Conservation (phyloP, 1,140 invertebrate species). For the Drosophila eugracilis region DNA sequence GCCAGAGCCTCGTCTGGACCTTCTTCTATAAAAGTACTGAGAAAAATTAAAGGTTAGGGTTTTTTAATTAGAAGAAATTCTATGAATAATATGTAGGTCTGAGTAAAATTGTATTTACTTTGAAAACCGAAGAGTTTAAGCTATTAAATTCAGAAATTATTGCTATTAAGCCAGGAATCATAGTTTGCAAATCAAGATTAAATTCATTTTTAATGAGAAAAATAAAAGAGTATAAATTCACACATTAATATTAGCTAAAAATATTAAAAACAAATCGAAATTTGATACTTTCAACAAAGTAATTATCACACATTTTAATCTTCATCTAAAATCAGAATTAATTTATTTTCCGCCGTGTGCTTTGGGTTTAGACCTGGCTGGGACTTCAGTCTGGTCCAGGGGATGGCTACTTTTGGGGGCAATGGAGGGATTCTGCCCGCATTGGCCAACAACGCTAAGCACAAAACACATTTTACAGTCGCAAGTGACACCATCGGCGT, state of each 20-base stretch:
- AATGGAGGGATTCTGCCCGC: conserved; percentile 39
- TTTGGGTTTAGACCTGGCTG: conserved; percentile 13
- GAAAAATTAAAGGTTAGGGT: neutral
- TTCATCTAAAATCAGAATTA: neutral
- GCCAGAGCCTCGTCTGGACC: conserved; percentile 14
- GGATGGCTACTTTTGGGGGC: conserved; percentile 9
- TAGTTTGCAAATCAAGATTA: too few species aligned
- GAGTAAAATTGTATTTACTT: too few species aligned
- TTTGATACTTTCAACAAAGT: too few species aligned
- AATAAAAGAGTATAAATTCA: too few species aligned
- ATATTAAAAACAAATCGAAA: too few species aligned
- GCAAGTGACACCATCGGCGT: conserved; percentile 84
- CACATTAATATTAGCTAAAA: too few species aligned
- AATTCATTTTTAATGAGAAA: neutral
- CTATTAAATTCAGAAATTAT: too few species aligned
- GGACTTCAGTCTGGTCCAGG: conserved; percentile 41
- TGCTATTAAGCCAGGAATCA: too few species aligned
- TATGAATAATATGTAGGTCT: too few species aligned
- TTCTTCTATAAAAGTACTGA: conserved; percentile 6
- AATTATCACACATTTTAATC: neutral
- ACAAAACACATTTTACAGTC: conserved; percentile 83
- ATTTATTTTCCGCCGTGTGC: neutral
- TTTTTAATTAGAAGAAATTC: neutral
- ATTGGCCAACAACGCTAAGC: conserved; percentile 71
- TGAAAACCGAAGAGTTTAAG: too few species aligned